Conservation (phyloP, 2,113 vertebrate species). For the Chauna torquata region DNA sequence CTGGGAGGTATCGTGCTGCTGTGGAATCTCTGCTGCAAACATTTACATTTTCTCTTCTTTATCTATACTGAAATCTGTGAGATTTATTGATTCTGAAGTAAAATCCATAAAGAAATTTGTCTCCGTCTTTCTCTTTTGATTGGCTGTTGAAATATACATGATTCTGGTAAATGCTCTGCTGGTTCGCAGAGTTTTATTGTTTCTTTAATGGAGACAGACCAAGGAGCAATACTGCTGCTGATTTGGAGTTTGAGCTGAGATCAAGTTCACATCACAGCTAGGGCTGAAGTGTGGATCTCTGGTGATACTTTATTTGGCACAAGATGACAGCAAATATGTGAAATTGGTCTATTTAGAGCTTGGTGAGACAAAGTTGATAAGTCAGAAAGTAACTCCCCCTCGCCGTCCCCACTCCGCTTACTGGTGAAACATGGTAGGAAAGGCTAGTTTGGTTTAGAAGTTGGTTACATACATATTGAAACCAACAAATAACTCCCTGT, state of each 20-base stretch:
- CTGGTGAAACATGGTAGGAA: background rate
- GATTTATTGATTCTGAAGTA: background rate
- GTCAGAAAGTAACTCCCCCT: fast-evolving
- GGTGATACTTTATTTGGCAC: background rate
- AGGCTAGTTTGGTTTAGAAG: background rate
- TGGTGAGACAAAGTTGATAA: background rate
- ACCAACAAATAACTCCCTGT: background rate
- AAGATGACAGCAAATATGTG: background rate
- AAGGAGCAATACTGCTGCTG: background rate
- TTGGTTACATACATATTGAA: background rate
- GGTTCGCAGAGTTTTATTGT: background rate
- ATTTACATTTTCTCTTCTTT: background rate
- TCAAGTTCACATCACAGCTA: background rate
- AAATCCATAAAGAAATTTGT: background rate
- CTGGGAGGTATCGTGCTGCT: background rate
- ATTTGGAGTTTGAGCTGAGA: background rate
- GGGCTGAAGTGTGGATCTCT: background rate
- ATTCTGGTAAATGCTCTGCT: background rate
- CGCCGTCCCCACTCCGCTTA: background rate
- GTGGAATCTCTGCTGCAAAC: background rate
- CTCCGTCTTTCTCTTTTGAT: background rate
- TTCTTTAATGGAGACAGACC: background rate
- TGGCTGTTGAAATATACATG: slow-evolving; percentile 9
- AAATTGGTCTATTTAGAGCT: background rate
- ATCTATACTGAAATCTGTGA: background rate